Conservation (phyloP, 2,797 vertebrate genomes). For the Diceros bicornis region DNA sequence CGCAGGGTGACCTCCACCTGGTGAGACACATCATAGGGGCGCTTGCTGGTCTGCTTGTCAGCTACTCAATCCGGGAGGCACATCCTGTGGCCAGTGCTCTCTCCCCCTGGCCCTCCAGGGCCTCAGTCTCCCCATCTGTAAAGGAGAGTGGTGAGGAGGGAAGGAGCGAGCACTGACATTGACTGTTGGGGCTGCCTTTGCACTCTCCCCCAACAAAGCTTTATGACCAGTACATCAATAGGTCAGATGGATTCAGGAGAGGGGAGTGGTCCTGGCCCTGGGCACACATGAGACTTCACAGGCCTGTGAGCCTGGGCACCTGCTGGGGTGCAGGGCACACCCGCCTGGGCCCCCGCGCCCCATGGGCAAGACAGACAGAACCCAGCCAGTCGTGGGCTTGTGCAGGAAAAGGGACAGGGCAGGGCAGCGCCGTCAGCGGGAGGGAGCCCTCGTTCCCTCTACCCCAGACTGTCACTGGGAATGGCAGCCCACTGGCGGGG, state of each 20-base stretch:
- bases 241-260: too few species aligned
- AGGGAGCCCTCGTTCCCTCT: neutral
- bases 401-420: neutral
- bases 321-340: neutral
- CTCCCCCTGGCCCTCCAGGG: neutral
- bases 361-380: neutral
- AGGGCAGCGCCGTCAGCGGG: rapidly evolving
- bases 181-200: neutral
- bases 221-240: neutral
- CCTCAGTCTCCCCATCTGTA: neutral
- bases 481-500: rapidly evolving
- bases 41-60: neutral
- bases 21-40: too few species aligned
- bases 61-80: neutral
- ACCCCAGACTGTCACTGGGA: neutral
- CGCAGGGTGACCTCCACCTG: neutral
- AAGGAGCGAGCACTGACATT: neutral
- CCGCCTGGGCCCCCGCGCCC: neutral
- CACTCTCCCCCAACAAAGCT: neutral
- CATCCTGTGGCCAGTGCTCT: neutral
- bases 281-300: neutral
- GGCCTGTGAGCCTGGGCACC: neutral
- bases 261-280: neutral
- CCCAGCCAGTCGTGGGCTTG: neutral
- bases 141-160: neutral